Percentiles rank a stretch among this genome's conserved stretches.
Evolutionary conservation across 2,888 invertebrate genomes (phyloP).

Genomic region (Acanthosoma haemorrhoidale): DNA sequence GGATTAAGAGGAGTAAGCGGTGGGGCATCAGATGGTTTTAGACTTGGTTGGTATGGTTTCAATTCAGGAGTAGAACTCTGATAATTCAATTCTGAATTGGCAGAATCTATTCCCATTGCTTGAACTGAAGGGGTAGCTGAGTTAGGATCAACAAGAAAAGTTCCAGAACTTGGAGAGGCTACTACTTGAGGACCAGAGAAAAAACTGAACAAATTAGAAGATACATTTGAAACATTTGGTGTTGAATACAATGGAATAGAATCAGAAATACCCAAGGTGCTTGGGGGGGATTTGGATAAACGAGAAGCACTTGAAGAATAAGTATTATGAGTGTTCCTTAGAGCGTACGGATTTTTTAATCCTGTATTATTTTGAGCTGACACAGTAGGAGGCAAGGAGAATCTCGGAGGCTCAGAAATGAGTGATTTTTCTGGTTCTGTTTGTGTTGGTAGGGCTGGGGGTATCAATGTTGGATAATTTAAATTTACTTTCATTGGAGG

Average conservation of each 20-base stretch:
- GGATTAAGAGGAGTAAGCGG: neutral
- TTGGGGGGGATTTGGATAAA: neutral
- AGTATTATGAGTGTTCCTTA: neutral
- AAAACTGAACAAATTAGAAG: neutral
- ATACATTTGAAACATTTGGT: neutral
- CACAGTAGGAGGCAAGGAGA: neutral
- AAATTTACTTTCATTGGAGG: neutral
- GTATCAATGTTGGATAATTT: neutral
- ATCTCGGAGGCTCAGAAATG: neutral
- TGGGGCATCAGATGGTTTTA: neutral
- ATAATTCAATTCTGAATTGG: neutral
- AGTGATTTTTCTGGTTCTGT: neutral
- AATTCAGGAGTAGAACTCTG: neutral
- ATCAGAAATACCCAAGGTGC: neutral
- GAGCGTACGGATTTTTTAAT: neutral
- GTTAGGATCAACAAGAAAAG: neutral
- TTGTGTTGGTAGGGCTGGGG: neutral
- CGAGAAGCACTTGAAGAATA: neutral
- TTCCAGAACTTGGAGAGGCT: neutral
- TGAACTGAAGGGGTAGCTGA: neutral
- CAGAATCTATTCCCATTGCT: neutral
- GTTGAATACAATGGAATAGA: slow-evolving; percentile 8
- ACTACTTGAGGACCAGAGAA: slow-evolving; percentile 8
- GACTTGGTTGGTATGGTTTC: neutral
- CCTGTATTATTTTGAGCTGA: neutral